Conservation (phyloP, 2,797 vertebrate species). For the Glossophaga mutica region DNA sequence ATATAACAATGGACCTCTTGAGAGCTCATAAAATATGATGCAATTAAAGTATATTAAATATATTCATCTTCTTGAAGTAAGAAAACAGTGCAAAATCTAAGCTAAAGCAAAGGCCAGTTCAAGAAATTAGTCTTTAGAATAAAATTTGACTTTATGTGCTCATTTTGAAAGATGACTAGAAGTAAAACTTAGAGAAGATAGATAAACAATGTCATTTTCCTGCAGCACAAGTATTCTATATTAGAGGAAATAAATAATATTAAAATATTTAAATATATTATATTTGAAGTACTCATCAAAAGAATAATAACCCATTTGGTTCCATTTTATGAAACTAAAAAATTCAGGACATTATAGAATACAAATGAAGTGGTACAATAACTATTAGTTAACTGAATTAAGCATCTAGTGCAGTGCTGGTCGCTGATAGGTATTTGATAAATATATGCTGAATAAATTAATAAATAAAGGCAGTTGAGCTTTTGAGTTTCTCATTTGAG, state of each 20-base stretch:
- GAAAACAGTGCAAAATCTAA: conserved; percentile 27
- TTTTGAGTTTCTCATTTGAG: not conserved
- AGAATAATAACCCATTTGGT: not conserved
- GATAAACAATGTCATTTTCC: not conserved
- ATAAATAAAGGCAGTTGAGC: not conserved
- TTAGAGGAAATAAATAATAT: not conserved
- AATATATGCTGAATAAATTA: not conserved
- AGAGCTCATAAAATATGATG: conserved; percentile 69
- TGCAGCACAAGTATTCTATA: not conserved
- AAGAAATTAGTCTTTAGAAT: conserved; percentile 52
- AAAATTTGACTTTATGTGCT: conserved; percentile 32
- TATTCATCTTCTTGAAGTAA: conserved; percentile 69
- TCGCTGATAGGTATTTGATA: not conserved
- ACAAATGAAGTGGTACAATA: not conserved
- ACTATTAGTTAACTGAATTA: not conserved
- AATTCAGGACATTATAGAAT: not conserved
- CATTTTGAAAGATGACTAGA: conserved; percentile 42
- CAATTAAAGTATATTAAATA: conserved; percentile 75
- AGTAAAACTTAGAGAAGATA: not conserved
- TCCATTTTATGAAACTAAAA: conserved; percentile 15
- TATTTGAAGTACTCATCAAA: conserved; percentile 6
- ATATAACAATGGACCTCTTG: conserved; percentile 56
- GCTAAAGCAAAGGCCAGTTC: conserved; percentile 19
- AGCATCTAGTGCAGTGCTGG: not conserved
- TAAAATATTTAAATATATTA: conserved; percentile 14